Evolutionary conservation across 2,797 vertebrate genomes (phyloP).

Genomic region (Tokudaia muenninki): DNA sequence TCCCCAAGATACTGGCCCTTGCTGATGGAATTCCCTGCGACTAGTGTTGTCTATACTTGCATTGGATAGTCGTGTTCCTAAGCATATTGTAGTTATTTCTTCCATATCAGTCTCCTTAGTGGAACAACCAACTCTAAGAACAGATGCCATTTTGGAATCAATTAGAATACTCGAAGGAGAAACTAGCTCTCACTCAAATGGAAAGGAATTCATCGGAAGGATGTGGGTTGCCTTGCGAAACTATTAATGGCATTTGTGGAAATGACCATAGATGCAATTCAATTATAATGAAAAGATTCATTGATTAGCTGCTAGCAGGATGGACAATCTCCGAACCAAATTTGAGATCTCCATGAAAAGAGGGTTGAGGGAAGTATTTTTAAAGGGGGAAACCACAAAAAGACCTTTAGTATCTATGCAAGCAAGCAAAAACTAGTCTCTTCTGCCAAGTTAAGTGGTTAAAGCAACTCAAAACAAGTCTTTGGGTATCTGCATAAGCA

Average conservation of each 20-base stretch:
- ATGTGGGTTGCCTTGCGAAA: neutral
- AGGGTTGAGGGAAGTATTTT: neutral
- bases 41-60: neutral
- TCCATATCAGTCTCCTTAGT: neutral
- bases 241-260: neutral
- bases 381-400: neutral
- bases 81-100: neutral
- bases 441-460: neutral
- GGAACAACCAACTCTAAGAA: neutral
- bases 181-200: neutral
- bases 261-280: neutral
- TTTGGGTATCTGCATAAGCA: neutral
- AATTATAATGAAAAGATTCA: neutral
- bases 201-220: neutral
- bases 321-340: neutral
- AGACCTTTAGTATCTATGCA: neutral
- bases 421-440: neutral
- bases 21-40: neutral
- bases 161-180: neutral
- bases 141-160: neutral
- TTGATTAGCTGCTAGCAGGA: neutral
- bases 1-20: neutral
- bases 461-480: neutral
- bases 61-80: neutral
- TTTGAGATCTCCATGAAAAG: neutral